Base-by-base conservation (phyloP, 2,888 invertebrate genomes). In the Phrixothrix hirtus region DNA sequence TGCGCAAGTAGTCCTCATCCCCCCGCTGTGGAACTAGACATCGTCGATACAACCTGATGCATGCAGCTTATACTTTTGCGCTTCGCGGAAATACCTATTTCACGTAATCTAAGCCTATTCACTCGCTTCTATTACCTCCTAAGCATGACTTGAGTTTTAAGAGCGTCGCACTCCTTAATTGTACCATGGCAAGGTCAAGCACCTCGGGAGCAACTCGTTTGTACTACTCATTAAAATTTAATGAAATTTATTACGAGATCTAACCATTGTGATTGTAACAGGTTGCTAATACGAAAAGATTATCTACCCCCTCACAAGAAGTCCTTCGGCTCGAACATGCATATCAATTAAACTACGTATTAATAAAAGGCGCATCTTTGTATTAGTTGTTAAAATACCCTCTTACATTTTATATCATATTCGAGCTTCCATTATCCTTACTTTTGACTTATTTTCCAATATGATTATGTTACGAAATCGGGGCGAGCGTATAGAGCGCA, bases 41-140 rank as follows among this genome's bases (percentile, higher is more conserved):
- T 66, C 72, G 66, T 69, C 71, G 66, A 68, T 71, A 71, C 72
- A 73, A 73, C 73, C 73, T 73, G 73, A 73, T 73, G 73, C 73
- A 73, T 73, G 72, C 69, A 62, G 61, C 56, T 60, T 50, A 47
- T 59, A 63, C 60, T 60, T 58, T 48, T 58, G 50, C 50, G 57
- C 55, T 54, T 55, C 52, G 50, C 53, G 51, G 57, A 45, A 51
- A 57, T 59, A 53, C 58, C 57, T 52, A 57, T 59, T 52, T 60
- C 61, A 48, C 58, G 55, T 59, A 59, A 61, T 60, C 60, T 55
- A 53, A 53, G 48, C 55, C 57, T 60, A 61, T 61, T 61, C 61
- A 53, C 58, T 59, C 56, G 59, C 55, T 59, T 53, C 58, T 51
- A 56, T 59, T 49, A 58, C 56, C 50, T 54, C 43, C 51, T 26